Evolutionary conservation across 2,888 invertebrate genomes (phyloP).

Genomic region (Eristalinus sepulchralis): DNA sequence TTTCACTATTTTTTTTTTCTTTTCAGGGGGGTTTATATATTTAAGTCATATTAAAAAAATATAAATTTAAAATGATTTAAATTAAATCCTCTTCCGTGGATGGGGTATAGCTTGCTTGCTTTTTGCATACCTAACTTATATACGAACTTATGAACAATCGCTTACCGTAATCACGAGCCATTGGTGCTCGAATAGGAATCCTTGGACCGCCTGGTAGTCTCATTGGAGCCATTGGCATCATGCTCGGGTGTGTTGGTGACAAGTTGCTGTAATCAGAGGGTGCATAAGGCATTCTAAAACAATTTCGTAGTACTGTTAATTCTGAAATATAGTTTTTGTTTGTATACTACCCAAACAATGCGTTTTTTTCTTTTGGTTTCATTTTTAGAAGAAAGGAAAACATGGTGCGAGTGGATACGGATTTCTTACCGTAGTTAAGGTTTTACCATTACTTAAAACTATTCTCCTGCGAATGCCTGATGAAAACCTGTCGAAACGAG

Average conservation of each 20-base stretch:
- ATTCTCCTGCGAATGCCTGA: too few relatives aligned
- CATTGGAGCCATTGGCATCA: conserved; percentile 86
- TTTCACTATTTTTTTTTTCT: conserved; percentile 27
- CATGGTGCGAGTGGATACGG: too few relatives aligned
- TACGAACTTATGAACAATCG: conserved; percentile 74
- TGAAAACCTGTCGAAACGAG: neutral
- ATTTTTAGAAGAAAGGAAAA: too few relatives aligned
- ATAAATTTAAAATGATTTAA: neutral
- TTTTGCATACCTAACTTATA: conserved; percentile 47
- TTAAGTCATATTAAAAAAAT: neutral
- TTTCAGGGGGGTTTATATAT: neutral
- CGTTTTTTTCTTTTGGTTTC: neutral
- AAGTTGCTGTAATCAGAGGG: conserved; percentile 78
- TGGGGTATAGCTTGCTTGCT: conserved; percentile 12
- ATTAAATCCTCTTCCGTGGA: conserved; percentile 29
- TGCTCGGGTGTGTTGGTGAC: conserved; percentile 88
- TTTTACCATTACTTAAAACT: neutral
- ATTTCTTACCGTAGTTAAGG: neutral
- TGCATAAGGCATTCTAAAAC: conserved; percentile 54
- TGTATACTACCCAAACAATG: conserved; percentile 49
- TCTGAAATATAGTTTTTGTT: neutral
- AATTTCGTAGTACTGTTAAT: conserved; percentile 30
- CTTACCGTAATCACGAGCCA: conserved; percentile 96
- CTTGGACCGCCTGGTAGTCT: conserved; percentile 82
- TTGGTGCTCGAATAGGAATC: conserved; percentile 83